Evolutionary conservation across 2,888 invertebrate species (phyloP), one percentile per base, ranked within the genome.

Genomic region (Ochropleura leucogaster): DNA sequence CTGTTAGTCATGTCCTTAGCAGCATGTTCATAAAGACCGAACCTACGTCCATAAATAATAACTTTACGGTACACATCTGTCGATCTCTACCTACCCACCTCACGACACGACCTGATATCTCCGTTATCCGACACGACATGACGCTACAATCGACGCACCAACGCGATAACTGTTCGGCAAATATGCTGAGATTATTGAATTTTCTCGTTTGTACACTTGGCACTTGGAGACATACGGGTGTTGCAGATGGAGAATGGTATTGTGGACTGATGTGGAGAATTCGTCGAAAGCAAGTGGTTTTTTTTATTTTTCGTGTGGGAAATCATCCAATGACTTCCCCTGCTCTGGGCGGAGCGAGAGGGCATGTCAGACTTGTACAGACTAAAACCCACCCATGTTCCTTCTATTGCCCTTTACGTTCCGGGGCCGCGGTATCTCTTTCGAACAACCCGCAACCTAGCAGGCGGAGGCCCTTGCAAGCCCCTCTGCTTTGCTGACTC

Each of bases 111-210:
- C 51, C 67, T 68, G 73, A 82, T 70, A 53, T 42, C 12, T 76
- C 86, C 87, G 86, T 86, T 87, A 85, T 79, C 40, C 51, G 73
- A 77, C 69, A 66, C 80, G 67, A 83, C 80, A 65, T 18, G 67
- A 64, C 71, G 60, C 53, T 59, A 82, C 83, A 79, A 84, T 87
- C 82, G 72, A 79, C 77, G 82, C 80, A 77, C 71, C 74, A 73
- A 71, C 70, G 66, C 60, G 89, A 78, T 89, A 89, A 89, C 87
- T 87, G 85, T 86, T 82, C 77, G 69, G 73, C 85, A 88, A 89
- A 89, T 70, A 89, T 12, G 62, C 72, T 64, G 72, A 76, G 78
- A 86, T 85, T 89, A 85, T 89, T 89, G 85, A 88, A 87, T 85
- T 83, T 89, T 84, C 87, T 87, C 51, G 75, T 89, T 89, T 82